Evolutionary conservation across 2,113 vertebrate genomes (phyloP).

Genomic region (Passer domesticus): DNA sequence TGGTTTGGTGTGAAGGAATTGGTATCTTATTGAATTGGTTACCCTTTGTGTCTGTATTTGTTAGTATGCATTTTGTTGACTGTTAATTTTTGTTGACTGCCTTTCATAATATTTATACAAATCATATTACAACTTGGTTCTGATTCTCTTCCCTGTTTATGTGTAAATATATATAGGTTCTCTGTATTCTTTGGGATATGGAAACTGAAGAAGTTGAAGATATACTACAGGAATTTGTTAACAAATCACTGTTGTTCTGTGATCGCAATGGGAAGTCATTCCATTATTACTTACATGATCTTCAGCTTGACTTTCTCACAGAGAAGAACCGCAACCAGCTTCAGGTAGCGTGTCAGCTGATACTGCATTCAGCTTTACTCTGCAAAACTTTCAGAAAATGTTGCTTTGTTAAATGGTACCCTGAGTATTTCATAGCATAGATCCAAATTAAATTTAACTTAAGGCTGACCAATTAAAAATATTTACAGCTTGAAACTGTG

Average conservation of each 20-base stretch:
- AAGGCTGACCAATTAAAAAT: not conserved
- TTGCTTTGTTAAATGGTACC: not conserved
- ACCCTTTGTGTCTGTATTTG: not conserved
- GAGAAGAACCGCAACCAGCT: constrained; percentile 88
- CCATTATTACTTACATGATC: constrained; percentile 94
- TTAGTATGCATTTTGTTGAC: not conserved
- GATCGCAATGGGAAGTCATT: constrained; percentile 88
- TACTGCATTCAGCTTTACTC: not conserved
- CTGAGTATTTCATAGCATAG: not conserved
- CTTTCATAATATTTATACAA: not conserved
- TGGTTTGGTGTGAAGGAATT: not conserved
- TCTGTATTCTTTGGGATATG: constrained; percentile 92
- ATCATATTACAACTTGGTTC: not conserved
- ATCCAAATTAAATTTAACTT: not conserved
- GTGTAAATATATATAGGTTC: constrained; percentile 74
- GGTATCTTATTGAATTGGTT: not conserved
- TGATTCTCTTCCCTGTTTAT: constrained; percentile 19
- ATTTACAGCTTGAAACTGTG: not conserved
- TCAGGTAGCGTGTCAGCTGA: constrained; percentile 69
- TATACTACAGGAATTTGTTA: constrained; percentile 91
- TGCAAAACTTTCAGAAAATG: not conserved
- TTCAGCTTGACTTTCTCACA: constrained; percentile 93
- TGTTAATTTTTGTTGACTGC: not conserved
- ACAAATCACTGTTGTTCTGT: constrained; percentile 92
- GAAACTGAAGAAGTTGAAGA: constrained; percentile 95